Base-by-base conservation (phyloP, 2,888 invertebrate genomes). In the Rapana venosa region DNA sequence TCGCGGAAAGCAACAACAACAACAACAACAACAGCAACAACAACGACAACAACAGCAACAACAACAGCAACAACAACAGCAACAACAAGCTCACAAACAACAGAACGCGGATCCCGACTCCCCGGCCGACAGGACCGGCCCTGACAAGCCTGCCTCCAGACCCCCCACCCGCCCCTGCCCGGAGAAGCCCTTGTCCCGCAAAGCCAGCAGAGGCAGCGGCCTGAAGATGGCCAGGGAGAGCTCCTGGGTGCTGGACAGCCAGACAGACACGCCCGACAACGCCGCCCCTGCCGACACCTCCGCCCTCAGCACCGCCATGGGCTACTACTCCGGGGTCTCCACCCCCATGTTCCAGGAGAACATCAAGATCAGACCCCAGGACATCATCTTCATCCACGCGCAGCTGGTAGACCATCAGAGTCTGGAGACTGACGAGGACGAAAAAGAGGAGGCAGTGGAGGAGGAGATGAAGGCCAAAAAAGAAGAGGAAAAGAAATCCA, bases 321-420 rank as follows among this genome's bases (percentile, higher is more conserved):
- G 84, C 15, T 85, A 85, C 84, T 58, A 58, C 30, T 85, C 84
- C 6, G 58, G 58, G 6, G 36, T 11, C 26, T 13, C 58, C 56
- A 85, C 84, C 5, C 84, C 84, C 58, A 17, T 85, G 84, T 85
- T 85, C 58, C 56, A 85, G 58, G 84, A 85, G 17, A 85, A 85
- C 58, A 30, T 85, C 30, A 85, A 85, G 84, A 30, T 85, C 58
- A 20, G 84, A 17, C 22, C 56, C 30, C 84, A 85, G 30, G 84
- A 85, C 30, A 85, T 85, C 56, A 85, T 85, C 56, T 30, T 85
- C 0, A 30, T 85, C n/a, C 11, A 47, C 6, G 36, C 47, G 22
- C 74, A 85, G 36, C 58, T 74, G 35, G 11, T n/a, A 26, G 35
- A 35, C 32, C n/a, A 6, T n/a, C n/a, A 56, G 13, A n/a, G n/a